Conservation (phyloP, 2,888 invertebrate genomes). For the Drosophila cognata region DNA sequence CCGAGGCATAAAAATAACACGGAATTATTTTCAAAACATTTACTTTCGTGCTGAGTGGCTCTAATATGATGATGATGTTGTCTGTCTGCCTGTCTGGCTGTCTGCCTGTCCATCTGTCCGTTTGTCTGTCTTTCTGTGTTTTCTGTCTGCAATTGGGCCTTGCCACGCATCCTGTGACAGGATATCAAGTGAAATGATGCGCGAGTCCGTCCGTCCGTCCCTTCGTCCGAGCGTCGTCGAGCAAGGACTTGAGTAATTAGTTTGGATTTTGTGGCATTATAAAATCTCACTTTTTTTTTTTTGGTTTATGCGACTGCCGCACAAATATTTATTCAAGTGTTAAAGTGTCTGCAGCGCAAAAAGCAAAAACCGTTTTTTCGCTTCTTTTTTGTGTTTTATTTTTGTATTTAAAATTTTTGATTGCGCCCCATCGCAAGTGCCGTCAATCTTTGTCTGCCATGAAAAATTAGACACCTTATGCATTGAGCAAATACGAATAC, state of each 20-base stretch:
- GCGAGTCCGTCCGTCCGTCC: conserved; percentile 34
- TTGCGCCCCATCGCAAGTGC: conserved; percentile 65
- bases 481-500: conserved; percentile 48
- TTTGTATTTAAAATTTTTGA: conserved; percentile 71
- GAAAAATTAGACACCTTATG: conserved; percentile 83
- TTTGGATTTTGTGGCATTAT: conserved; percentile 82
- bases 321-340: conserved; percentile 84
- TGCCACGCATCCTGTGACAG: conserved; percentile 70
- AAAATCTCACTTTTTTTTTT: conserved; percentile 58
- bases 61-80: conserved; percentile 53
- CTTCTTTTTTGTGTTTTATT: conserved; percentile 19
- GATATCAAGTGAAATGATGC: conserved; percentile 82
- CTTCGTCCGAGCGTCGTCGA: conserved; percentile 58
- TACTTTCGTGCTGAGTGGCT: conserved; percentile 58
- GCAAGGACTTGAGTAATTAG: conserved; percentile 77
- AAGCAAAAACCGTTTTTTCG: conserved; percentile 43
- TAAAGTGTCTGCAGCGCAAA: conserved; percentile 73
- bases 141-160: conserved; percentile 17
- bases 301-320: conserved; percentile 40
- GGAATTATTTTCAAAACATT: conserved; percentile 80
- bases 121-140: not conserved
- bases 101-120: not conserved
- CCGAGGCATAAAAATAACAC: conserved; percentile 62
- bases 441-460: conserved; percentile 76
- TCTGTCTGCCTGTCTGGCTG: conserved; percentile 36